phyloP scores from a whole-genome alignment of 1,140 invertebrate genomes.

The Scylla paramamosain region DNA sequence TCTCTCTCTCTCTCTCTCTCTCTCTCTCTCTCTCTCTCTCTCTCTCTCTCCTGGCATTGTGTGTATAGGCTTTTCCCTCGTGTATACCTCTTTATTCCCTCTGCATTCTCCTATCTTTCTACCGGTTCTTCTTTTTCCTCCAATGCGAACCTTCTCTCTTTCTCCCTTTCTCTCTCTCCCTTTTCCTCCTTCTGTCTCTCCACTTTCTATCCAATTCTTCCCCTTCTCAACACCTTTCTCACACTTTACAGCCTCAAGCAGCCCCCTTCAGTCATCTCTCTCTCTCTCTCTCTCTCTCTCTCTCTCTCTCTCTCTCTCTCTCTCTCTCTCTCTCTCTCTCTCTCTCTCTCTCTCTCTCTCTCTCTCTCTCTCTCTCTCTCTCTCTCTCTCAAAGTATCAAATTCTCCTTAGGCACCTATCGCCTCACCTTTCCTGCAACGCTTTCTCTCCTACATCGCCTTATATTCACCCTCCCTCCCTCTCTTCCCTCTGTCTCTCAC shows the following conservation, averaged over 20 bases:
- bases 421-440: neutral
- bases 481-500: neutral
- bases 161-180: neutral
- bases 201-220: neutral
- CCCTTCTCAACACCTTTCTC: neutral
- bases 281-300: constrained; percentile 22
- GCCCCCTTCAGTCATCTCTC: neutral
- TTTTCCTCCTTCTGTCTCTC: neutral
- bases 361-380: constrained; percentile 45
- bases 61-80: neutral
- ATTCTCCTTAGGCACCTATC: constrained; percentile 23
- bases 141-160: neutral
- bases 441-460: neutral
- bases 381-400: neutral
- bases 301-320: constrained; percentile 11
- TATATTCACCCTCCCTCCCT: constrained; percentile 15
- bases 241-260: neutral
- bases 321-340: constrained; percentile 52
- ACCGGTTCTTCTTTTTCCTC: neutral
- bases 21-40: neutral
- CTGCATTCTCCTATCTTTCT: neutral
- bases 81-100: neutral
- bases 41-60: neutral
- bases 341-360: constrained; percentile 52
- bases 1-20: neutral